phyloP scores from a whole-genome alignment of 2,113 vertebrate species.

The Corythornis madagascariensis region DNA sequence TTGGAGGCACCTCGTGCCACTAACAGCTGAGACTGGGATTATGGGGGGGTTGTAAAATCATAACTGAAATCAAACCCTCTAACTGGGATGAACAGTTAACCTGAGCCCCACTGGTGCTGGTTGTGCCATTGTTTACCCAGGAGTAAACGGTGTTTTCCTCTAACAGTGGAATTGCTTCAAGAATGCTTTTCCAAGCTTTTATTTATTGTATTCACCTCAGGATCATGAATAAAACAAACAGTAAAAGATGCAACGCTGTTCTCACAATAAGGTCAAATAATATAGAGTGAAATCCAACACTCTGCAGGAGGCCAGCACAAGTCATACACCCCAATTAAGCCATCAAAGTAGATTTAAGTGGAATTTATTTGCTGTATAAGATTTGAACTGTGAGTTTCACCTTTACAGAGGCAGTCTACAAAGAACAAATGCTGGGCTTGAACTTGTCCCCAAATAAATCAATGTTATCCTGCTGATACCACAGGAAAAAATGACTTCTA shows the following conservation, averaged over 20 bases:
- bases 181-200: slow-evolving; percentile 20
- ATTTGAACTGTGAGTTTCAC: slow-evolving; percentile 61
- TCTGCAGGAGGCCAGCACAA: slow-evolving; percentile 10
- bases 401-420: slow-evolving; percentile 53
- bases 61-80: neutral
- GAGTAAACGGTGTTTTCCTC: neutral
- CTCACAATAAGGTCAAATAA: slow-evolving; percentile 49
- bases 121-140: neutral
- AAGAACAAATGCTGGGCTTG: slow-evolving; percentile 58
- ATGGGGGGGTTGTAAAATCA: neutral
- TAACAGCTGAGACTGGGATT: neutral
- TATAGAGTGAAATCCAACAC: slow-evolving; percentile 11
- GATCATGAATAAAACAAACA: slow-evolving; percentile 69
- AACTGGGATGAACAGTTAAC: neutral
- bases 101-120: neutral
- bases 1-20: rapidly evolving
- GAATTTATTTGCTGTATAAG: slow-evolving; percentile 52
- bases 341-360: slow-evolving; percentile 60
- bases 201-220: slow-evolving; percentile 52
- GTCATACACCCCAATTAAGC: slow-evolving; percentile 58
- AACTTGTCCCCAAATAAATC: slow-evolving; percentile 65
- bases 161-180: neutral
- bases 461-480: slow-evolving; percentile 57
- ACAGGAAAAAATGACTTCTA: slow-evolving; percentile 40
- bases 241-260: slow-evolving; percentile 29